Percentiles rank a stretch among this genome's conserved stretches.
These are phyloP conservation scores for Gandaritis pyraliata DNA, from an alignment of 2,888 invertebrate species.

Conservation along the genomic window DNA sequence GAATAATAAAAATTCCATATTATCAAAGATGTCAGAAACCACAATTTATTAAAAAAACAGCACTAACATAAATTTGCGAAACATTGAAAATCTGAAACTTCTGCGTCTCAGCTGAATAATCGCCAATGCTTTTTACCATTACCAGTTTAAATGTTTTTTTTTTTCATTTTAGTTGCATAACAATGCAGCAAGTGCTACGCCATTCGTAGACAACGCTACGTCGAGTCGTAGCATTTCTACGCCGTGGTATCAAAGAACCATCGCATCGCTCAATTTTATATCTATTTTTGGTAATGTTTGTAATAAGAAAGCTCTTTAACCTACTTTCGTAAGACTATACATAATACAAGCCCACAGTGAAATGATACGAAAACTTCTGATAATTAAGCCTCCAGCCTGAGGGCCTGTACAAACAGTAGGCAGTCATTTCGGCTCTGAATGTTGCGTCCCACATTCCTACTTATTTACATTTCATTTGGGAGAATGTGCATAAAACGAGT, in stretches of 20 bases:
- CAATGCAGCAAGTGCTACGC: too few relatives aligned
- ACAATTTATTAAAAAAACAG: too few relatives aligned
- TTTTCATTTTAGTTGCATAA: too few relatives aligned
- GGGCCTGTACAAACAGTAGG: constrained; percentile 49
- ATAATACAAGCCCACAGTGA: constrained; percentile 26
- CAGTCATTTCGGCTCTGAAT: constrained; percentile 44
- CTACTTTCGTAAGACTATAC: constrained; percentile 19
- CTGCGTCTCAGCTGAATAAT: neutral
- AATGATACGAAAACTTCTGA: constrained; percentile 59
- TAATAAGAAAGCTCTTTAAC: neutral
- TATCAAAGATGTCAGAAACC: too few relatives aligned
- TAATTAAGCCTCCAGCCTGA: constrained; percentile 54
- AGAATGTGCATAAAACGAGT: constrained; percentile 55
- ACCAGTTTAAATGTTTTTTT: too few relatives aligned
- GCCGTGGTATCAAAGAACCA: too few relatives aligned
- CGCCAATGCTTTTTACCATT: too few relatives aligned
- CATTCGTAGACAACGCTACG: neutral
- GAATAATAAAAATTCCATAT: too few relatives aligned
- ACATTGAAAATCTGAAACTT: neutral
- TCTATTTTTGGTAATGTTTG: neutral
- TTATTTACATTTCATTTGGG: constrained; percentile 73
- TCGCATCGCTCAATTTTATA: too few relatives aligned
- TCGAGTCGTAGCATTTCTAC: constrained; percentile 11
- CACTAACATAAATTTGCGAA: too few relatives aligned
- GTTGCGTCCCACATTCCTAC: constrained; percentile 55